Evolutionary conservation across 2,888 invertebrate species (phyloP), one percentile per base, ranked within the genome.

Genomic region (Alentia gelatinosa): DNA sequence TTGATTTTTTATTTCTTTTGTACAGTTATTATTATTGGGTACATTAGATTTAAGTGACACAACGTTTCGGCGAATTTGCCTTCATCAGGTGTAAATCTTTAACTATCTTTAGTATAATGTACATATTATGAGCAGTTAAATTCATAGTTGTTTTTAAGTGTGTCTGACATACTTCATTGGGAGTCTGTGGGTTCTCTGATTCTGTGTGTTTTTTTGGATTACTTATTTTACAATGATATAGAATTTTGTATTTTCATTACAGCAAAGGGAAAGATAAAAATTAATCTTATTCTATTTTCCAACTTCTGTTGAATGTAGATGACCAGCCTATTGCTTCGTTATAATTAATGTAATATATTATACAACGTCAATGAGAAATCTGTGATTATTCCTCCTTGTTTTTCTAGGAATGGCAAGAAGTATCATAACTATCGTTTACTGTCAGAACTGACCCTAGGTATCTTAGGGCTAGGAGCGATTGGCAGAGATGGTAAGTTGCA

Each of bases 381-480:
- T 23, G 12, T 63, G 12, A 79, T 37, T 7, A 9, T 5, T 79
- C 79, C 9, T 79, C 4, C 5, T 30, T 12, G 5, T 7, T 33
- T 79, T n/a, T 9, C 63, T 12, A 68, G 30, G 33, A 33, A 33
- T 15, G 23, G 37, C 1, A 35, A 35, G 15, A 9, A 89, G 1
- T 50, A 56, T 35, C 15, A 19, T 7, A 50, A 47, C 90, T 94
- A 95, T 91, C 91, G 97, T 83, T 92, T 95, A 0, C 95, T 97
- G 91, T 94, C 94, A 40, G 96, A 97, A 91, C 94, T 97, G 23
- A 96, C 96, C 1, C 94, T 97, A 92, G 97, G 97, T 9, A 96
- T 97, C 91, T 94, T 97, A 47, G 97, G 97, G 23, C 92, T 97
- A 39, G 97, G 97, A 74, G 96, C 95, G 86, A 97, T 97, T 92